phyloP scores from a whole-genome alignment of 2,888 invertebrate genomes.

The Willowsia nigromaculata region DNA sequence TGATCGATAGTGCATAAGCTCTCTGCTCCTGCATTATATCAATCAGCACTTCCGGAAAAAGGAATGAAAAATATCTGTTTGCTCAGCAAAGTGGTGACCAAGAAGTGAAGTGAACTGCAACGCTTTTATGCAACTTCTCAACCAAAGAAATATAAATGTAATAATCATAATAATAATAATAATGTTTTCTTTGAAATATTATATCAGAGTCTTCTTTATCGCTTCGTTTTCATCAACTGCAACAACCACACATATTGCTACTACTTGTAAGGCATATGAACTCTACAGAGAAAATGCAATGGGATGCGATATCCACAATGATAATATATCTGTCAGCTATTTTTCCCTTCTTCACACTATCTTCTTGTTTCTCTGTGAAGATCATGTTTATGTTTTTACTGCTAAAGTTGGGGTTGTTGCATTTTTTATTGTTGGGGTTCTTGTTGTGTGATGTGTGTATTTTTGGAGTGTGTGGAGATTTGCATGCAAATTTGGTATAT shows the following conservation, averaged over 20 bases:
- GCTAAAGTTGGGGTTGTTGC: background rate
- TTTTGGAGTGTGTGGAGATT: slow-evolving; percentile 1
- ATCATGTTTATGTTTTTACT: background rate
- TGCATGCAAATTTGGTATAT: slow-evolving; percentile 52
- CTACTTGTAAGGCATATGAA: too few relatives aligned
- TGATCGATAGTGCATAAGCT: slow-evolving; percentile 15
- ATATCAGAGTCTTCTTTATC: slow-evolving; percentile 8
- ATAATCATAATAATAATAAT: background rate
- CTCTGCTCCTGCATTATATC: slow-evolving; percentile 35
- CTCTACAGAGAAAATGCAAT: background rate
- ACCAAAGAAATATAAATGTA: background rate
- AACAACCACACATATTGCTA: background rate
- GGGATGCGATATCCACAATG: background rate
- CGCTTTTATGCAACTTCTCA: background rate
- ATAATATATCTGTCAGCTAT: slow-evolving; percentile 31
- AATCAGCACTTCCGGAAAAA: slow-evolving; percentile 61
- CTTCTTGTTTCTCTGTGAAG: background rate
- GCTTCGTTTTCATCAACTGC: background rate
- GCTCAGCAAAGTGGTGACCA: background rate
- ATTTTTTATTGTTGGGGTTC: background rate
- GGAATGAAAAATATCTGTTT: background rate
- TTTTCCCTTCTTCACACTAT: background rate
- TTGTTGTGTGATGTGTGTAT: slow-evolving; percentile 13
- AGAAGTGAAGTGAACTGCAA: slow-evolving; percentile 33
- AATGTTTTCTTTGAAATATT: background rate